A percentile compares a stretch with the other conserved stretches of the same genome.
These are phyloP conservation scores for Chaenodraco wilsoni DNA, from an alignment of 2,797 vertebrate genomes.

Conservation along the genomic window DNA sequence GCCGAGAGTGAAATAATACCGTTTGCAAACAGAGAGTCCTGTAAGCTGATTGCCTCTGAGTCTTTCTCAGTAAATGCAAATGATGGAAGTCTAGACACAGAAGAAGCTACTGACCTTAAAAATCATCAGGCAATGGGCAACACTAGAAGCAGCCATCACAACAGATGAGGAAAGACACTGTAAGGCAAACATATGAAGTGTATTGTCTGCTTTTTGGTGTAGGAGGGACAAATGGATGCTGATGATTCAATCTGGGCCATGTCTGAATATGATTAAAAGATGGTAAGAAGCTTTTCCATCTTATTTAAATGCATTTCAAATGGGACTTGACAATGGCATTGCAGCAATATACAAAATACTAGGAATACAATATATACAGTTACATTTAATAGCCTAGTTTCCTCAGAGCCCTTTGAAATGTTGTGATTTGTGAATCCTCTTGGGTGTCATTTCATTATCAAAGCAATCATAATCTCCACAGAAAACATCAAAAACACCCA, in stretches of 20 bases:
- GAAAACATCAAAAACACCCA: conserved; percentile 34
- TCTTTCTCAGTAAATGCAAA: conserved; percentile 51
- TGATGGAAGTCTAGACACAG: conserved; percentile 45
- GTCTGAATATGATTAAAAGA: conserved; percentile 41
- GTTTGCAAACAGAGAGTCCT: conserved; percentile 29
- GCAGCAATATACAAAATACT: neutral
- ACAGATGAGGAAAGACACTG: conserved; percentile 43
- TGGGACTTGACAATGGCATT: neutral
- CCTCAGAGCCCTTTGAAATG: conserved; percentile 2
- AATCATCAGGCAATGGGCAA: conserved; percentile 27
- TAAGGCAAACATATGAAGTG: conserved; percentile 25
- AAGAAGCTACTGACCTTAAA: conserved; percentile 37
- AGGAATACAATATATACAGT: neutral
- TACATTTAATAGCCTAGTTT: conserved; percentile 7
- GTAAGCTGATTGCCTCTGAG: conserved; percentile 24
- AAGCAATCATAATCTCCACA: conserved; percentile 24
- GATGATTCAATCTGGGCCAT: conserved; percentile 29
- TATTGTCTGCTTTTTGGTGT: conserved; percentile 44
- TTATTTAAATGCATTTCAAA: conserved; percentile 41
- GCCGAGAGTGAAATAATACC: conserved; percentile 17
- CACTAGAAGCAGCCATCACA: conserved; percentile 35
- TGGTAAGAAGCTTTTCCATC: conserved; percentile 20
- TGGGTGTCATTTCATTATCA: conserved; percentile 36
- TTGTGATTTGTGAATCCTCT: conserved; percentile 25
- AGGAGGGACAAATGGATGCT: conserved; percentile 21